Percentiles rank a stretch among this genome's conserved stretches.
Conservation (phyloP, 2,888 invertebrate genomes). For the Mermis nigrescens region DNA sequence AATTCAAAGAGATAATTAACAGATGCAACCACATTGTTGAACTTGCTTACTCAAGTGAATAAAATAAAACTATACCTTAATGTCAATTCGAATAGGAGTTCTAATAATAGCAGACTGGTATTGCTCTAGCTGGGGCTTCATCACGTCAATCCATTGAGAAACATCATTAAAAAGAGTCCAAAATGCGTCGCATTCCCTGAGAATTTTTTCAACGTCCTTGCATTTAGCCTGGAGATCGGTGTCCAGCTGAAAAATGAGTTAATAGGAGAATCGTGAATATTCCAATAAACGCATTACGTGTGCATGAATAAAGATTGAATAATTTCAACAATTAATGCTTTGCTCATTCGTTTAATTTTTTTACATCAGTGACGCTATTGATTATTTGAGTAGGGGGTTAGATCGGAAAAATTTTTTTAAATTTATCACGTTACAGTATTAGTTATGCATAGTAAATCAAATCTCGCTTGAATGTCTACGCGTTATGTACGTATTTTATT, state of each 20-base stretch:
- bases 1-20: no score
- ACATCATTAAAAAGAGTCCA: slow-evolving; percentile 27
- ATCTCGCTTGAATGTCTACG: no score
- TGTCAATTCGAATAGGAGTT: slow-evolving; percentile 19
- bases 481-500: no score
- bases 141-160: slow-evolving; percentile 25
- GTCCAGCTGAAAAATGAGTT: background rate
- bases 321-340: background rate
- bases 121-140: slow-evolving; percentile 25
- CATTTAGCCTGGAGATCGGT: background rate
- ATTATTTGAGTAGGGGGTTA: no score
- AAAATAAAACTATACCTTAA: background rate
- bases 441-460: no score
- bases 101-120: slow-evolving; percentile 27
- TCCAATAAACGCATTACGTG: background rate
- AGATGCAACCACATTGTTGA: no score
- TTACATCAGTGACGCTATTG: no score
- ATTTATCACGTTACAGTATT: no score
- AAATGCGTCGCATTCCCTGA: slow-evolving; percentile 20
- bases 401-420: no score
- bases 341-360: background rate
- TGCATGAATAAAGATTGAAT: no score
- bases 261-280: background rate
- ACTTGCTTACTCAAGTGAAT: background rate
- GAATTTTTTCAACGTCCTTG: background rate